Evolutionary conservation across 2,797 vertebrate genomes (phyloP).

Genomic region (Neosalanx taihuensis): DNA sequence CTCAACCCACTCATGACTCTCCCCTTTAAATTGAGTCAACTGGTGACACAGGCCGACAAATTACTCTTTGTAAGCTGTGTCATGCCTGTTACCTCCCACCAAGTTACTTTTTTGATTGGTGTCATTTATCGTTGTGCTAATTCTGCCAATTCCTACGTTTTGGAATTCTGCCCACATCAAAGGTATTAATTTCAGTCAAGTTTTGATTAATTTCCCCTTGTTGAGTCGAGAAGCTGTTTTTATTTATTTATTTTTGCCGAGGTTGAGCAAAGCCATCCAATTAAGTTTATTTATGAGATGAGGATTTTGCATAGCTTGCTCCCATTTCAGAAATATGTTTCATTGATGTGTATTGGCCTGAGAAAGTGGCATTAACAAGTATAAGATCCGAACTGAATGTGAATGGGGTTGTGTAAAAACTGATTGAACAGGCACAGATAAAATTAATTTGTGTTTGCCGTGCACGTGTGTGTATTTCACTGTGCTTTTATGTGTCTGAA

Average conservation of each 20-base stretch:
- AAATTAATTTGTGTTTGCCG: neutral
- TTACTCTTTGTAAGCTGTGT: slow-evolving; percentile 3
- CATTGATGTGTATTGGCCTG: slow-evolving; percentile 14
- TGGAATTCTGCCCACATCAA: slow-evolving; percentile 22
- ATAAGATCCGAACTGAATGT: slow-evolving; percentile 12
- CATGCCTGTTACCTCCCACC: slow-evolving; percentile 13
- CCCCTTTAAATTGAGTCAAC: neutral
- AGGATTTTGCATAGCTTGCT: slow-evolving; percentile 13
- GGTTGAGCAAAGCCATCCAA: slow-evolving; percentile 13
- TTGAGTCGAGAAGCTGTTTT: slow-evolving; percentile 14
- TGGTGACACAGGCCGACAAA: slow-evolving; percentile 9
- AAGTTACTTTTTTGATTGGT: slow-evolving; percentile 21
- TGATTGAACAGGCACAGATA: slow-evolving; percentile 1
- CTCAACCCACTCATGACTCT: no score
- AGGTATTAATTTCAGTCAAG: slow-evolving; percentile 31
- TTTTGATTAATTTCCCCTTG: slow-evolving; percentile 24
- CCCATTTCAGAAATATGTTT: slow-evolving; percentile 9
- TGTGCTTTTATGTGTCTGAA: neutral
- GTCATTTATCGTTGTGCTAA: slow-evolving; percentile 13
- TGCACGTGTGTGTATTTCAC: neutral
- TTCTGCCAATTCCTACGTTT: slow-evolving; percentile 26
- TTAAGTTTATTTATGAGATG: slow-evolving; percentile 35
- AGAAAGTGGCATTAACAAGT: slow-evolving; percentile 6
- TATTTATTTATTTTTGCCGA: neutral
- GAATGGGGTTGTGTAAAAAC: slow-evolving; percentile 9